Conservation (phyloP, 2,888 invertebrate species). For the Orthosia cruda region DNA sequence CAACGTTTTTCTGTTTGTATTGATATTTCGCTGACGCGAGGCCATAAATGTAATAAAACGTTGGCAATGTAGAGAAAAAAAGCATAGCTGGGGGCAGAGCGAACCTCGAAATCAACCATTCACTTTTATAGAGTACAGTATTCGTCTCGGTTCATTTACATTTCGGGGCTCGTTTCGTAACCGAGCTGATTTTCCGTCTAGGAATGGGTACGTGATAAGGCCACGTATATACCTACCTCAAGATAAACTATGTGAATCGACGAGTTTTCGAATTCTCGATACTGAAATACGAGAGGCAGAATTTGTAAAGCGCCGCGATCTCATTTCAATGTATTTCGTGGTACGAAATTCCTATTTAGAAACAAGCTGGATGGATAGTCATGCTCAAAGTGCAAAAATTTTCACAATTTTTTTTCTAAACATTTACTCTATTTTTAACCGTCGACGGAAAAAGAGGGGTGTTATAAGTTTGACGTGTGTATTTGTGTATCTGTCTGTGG, state of each 20-base stretch:
- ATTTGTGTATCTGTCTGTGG: no score
- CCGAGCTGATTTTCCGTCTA: conserved; percentile 68
- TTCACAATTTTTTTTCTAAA: no score
- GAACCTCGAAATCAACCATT: conserved; percentile 73
- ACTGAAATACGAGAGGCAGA: conserved; percentile 50
- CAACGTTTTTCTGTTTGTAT: conserved; percentile 53
- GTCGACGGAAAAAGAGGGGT: not conserved
- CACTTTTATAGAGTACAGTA: conserved; percentile 73
- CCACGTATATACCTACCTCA: conserved; percentile 45
- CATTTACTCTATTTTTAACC: not conserved
- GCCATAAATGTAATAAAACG: conserved; percentile 70
- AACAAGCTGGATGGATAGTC: conserved; percentile 1
- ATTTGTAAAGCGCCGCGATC: conserved; percentile 37
- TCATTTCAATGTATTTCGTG: conserved; percentile 37
- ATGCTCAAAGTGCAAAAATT: not conserved
- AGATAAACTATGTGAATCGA: conserved; percentile 56
- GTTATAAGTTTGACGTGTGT: no score
- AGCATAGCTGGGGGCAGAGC: conserved; percentile 57
- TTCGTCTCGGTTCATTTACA: conserved; percentile 74
- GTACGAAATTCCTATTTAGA: conserved; percentile 26
- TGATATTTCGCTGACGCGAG: conserved; percentile 65
- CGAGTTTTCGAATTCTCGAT: conserved; percentile 47
- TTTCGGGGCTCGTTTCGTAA: conserved; percentile 66
- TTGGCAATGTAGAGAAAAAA: conserved; percentile 64
- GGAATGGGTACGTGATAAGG: conserved; percentile 59